phyloP scores from a whole-genome alignment of 1,140 invertebrate genomes.

The Rhynchophorus ferrugineus region DNA sequence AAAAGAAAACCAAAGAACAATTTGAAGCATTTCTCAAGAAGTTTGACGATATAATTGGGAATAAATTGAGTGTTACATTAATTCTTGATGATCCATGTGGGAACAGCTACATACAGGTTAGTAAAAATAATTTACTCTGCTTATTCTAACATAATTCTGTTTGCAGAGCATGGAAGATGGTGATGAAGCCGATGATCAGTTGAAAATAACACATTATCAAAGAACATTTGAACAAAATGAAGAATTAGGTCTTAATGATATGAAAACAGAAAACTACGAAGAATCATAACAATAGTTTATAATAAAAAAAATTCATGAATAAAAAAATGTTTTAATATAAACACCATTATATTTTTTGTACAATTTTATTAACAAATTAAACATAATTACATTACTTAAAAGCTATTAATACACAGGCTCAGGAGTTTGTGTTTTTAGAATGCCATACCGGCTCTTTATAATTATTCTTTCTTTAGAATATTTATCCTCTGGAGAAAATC shows the following conservation, averaged over 20 bases:
- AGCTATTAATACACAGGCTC: conserved; percentile 55
- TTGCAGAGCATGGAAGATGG: conserved; percentile 58
- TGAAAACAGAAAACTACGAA: conserved; percentile 84
- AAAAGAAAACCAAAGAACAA: conserved; percentile 45
- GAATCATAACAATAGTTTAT: conserved; percentile 1
- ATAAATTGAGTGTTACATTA: conserved; percentile 60
- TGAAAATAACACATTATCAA: conserved; percentile 76
- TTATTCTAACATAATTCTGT: conserved; percentile 5
- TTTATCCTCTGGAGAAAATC: conserved; percentile 94
- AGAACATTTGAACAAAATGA: conserved; percentile 90
- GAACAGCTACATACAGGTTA: conserved; percentile 90
- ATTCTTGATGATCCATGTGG: conserved; percentile 94
- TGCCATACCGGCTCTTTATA: conserved; percentile 83
- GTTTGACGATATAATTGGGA: conserved; percentile 62
- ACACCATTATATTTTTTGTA: background rate
- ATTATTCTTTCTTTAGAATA: conserved; percentile 85
- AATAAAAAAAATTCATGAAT: background rate
- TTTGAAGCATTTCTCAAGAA: conserved; percentile 60
- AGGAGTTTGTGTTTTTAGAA: conserved; percentile 81
- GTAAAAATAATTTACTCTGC: background rate
- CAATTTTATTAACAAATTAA: background rate
- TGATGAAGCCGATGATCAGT: conserved; percentile 50
- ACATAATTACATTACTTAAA: too few relatives aligned
- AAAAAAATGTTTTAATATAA: background rate
- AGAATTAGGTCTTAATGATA: conserved; percentile 91